Evolutionary conservation across 2,113 vertebrate genomes (phyloP).

Genomic region (Pheucticus melanocephalus): DNA sequence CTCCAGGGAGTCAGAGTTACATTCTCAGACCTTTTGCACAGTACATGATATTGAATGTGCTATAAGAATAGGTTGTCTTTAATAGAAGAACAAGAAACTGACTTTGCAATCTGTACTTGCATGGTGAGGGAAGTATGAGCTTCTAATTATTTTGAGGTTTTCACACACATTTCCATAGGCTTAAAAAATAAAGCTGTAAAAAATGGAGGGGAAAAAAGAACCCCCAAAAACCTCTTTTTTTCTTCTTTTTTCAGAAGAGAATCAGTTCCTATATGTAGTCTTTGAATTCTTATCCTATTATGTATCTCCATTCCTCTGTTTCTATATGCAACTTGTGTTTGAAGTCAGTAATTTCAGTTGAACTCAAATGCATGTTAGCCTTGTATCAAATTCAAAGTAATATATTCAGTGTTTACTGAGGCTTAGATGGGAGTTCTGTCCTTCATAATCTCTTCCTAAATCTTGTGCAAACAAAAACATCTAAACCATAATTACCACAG

Average conservation of each 20-base stretch:
- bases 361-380: neutral
- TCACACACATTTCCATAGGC: neutral
- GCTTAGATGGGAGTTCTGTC: neutral
- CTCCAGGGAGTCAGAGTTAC: neutral
- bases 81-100: neutral
- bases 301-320: neutral
- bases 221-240: fast-evolving
- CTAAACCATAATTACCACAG: neutral
- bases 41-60: neutral
- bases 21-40: neutral
- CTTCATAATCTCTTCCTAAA: neutral
- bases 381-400: neutral
- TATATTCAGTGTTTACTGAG: neutral
- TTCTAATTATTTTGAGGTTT: neutral
- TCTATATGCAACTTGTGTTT: neutral
- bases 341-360: neutral
- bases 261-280: neutral
- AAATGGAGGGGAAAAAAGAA: neutral
- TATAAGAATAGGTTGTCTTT: neutral
- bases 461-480: fast-evolving
- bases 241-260: neutral
- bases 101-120: neutral
- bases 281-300: neutral
- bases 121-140: neutral
- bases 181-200: neutral